A percentile compares a stretch with the other conserved stretches of the same genome.
Evolutionary conservation across 2,888 invertebrate genomes (phyloP).

Genomic region (Venustoraphidia nigricollis): DNA sequence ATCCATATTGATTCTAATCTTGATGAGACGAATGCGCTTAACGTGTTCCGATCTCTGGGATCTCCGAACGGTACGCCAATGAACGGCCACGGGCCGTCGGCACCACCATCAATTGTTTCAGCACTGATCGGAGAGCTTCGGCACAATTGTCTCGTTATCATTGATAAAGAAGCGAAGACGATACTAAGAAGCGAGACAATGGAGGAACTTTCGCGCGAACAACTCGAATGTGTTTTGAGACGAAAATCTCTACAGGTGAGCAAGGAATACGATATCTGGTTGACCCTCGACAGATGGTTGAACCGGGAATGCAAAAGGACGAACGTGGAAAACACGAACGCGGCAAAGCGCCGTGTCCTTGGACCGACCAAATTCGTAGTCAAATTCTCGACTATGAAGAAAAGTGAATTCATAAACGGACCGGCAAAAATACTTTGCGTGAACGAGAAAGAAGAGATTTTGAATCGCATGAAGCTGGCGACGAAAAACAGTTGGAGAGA

Average conservation of each 20-base stretch:
- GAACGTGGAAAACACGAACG: not conserved
- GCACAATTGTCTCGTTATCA: slow-evolving; percentile 1
- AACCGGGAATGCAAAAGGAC: not conserved
- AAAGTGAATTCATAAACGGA: slow-evolving; percentile 2
- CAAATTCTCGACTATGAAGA: slow-evolving; percentile 3
- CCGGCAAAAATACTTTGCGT: not conserved
- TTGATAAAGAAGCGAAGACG: not conserved
- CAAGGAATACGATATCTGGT: slow-evolving; percentile 1
- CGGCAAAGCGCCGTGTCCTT: slow-evolving; percentile 1
- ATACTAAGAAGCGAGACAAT: slow-evolving; percentile 1
- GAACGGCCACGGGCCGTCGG: not conserved
- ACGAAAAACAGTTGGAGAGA: not conserved
- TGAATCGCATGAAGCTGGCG: slow-evolving; percentile 1
- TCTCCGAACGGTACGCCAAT: not conserved
- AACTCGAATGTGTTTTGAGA: slow-evolving; percentile 1
- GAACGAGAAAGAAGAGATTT: slow-evolving; percentile 1
- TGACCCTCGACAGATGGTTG: slow-evolving; percentile 1
- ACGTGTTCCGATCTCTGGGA: not conserved
- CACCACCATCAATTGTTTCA: not conserved
- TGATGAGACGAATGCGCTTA: not conserved
- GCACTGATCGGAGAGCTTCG: not conserved
- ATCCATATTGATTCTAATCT: not conserved
- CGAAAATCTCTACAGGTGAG: not conserved
- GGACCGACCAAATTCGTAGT: not conserved
- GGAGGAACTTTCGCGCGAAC: slow-evolving; percentile 2